Percentiles rank a stretch among this genome's conserved stretches.
phyloP scores from a whole-genome alignment of 2,888 invertebrate species.

The Eumerus sabulonum region DNA sequence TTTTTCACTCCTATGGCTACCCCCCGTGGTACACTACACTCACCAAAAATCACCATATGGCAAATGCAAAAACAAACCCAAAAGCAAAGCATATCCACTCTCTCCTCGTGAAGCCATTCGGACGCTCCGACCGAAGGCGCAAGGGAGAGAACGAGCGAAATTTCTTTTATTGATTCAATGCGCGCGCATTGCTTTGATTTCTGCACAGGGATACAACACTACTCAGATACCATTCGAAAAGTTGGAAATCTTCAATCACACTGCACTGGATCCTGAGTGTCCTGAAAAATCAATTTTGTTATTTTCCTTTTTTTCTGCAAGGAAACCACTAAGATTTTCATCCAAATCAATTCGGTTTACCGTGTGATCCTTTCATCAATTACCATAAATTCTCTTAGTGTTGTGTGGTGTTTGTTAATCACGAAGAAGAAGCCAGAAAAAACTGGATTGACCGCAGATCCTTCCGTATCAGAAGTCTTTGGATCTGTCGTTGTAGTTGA shows the following conservation, averaged over 20 bases:
- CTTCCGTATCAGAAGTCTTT: too few relatives aligned
- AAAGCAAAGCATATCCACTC: conserved; percentile 3
- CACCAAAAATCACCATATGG: conserved; percentile 15
- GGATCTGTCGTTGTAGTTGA: too few relatives aligned
- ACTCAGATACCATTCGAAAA: conserved; percentile 49
- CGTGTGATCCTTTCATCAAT: conserved; percentile 20
- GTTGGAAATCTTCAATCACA: conserved; percentile 56
- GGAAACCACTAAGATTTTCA: conserved; percentile 36
- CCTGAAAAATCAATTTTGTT: conserved; percentile 28
- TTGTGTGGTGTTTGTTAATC: conserved; percentile 30
- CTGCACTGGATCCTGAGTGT: conserved; percentile 51
- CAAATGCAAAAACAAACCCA: conserved; percentile 14
- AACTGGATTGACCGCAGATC: neutral
- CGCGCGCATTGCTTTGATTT: conserved; percentile 76
- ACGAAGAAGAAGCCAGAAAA: neutral
- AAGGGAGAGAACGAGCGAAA: conserved; percentile 38
- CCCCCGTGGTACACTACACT: neutral
- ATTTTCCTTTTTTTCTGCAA: conserved; percentile 43
- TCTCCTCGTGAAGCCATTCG: conserved; percentile 10
- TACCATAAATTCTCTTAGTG: conserved; percentile 17
- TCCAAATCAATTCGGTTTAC: conserved; percentile 11
- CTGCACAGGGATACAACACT: conserved; percentile 61
- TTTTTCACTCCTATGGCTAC: conserved; percentile 12
- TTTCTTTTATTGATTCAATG: conserved; percentile 74
- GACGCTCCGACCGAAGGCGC: conserved; percentile 9